Conservation (phyloP, 2,113 vertebrate genomes). For the Carollia perspicillata region DNA sequence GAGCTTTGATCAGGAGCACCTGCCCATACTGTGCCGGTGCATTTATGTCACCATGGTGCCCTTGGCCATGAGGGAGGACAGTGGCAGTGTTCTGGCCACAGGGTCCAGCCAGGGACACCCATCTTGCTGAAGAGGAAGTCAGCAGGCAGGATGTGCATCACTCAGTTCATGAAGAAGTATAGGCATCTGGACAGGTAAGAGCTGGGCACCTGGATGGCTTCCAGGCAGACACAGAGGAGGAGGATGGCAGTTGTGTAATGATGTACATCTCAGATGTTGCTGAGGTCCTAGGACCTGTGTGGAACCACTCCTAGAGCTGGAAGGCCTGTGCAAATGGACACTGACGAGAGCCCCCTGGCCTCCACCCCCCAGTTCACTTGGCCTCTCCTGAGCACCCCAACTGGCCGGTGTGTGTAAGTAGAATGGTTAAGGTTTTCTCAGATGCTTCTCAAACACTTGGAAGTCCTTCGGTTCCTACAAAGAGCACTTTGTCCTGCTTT, state of each 20-base stretch:
- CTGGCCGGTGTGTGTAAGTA: slow-evolving; percentile 66
- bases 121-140: slow-evolving; percentile 87
- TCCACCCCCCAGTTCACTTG: background rate
- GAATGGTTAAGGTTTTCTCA: slow-evolving; percentile 63
- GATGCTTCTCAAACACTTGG: slow-evolving; percentile 79
- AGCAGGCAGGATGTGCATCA: slow-evolving; percentile 92
- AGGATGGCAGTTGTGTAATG: slow-evolving; percentile 86
- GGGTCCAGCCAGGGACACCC: slow-evolving; percentile 72
- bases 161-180: slow-evolving; percentile 94
- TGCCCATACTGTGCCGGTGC: slow-evolving; percentile 95
- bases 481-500: slow-evolving; percentile 86
- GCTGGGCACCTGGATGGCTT: slow-evolving; percentile 91
- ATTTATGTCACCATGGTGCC: slow-evolving; percentile 88
- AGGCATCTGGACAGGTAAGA: slow-evolving; percentile 81
- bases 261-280: slow-evolving; percentile 77
- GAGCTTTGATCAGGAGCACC: slow-evolving; percentile 85
- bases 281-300: slow-evolving; percentile 16
- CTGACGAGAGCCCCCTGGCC: background rate
- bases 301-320: slow-evolving; percentile 15
- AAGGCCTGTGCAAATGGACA: background rate
- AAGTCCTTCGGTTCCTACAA: slow-evolving; percentile 79
- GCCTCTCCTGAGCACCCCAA: slow-evolving; percentile 55
- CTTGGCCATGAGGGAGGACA: slow-evolving; percentile 85
- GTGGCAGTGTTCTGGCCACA: background rate
- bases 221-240: slow-evolving; percentile 95